phyloP scores from a whole-genome alignment of 2,888 invertebrate species.

The Acanthosepion lycidas region DNA sequence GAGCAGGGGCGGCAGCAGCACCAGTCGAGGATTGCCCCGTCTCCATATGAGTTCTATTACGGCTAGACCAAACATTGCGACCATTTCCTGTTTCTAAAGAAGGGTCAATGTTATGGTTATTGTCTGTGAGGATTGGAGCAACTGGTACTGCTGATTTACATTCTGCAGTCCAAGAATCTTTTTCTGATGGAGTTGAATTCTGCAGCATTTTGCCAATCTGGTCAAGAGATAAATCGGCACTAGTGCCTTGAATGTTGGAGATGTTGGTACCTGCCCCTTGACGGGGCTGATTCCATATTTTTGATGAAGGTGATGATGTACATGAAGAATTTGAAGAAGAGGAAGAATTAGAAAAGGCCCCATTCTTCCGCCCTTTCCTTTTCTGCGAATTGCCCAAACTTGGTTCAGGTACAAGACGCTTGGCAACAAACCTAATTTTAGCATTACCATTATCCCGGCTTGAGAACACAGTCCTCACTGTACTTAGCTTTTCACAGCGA shows the following conservation, averaged over 20 bases:
- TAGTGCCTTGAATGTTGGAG: neutral
- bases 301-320: slow-evolving; percentile 35
- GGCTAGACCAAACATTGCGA: neutral
- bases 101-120: neutral
- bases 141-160: neutral
- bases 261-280: neutral
- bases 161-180: slow-evolving; percentile 34
- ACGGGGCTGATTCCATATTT: neutral
- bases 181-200: neutral
- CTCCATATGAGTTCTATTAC: slow-evolving; percentile 1
- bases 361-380: slow-evolving; percentile 23
- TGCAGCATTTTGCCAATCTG: neutral
- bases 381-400: neutral
- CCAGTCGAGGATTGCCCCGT: neutral
- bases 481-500: neutral
- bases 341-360: neutral
- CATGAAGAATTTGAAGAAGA: slow-evolving; percentile 41
- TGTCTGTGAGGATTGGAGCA: neutral
- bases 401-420: slow-evolving; percentile 16
- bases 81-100: neutral
- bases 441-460: slow-evolving; percentile 34
- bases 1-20: neutral
- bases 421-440: slow-evolving; percentile 38
- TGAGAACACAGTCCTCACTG: neutral
- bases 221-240: neutral